Evolutionary conservation across 2,888 invertebrate species (phyloP), one percentile per base, ranked within the genome.

Genomic region (Epinotia ramella): DNA sequence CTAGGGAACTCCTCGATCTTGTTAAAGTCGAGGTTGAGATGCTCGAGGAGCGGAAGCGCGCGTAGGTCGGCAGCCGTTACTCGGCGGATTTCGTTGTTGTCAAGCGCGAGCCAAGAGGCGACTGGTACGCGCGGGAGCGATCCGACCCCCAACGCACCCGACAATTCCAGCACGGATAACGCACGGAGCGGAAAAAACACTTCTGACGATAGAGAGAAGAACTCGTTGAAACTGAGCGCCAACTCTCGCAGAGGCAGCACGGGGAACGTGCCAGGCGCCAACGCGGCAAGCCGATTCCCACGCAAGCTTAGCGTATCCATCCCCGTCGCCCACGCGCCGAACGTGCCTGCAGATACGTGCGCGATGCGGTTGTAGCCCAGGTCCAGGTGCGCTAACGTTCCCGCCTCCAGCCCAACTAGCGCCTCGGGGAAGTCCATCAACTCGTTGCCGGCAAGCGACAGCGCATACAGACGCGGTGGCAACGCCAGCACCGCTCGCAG

Each of bases 11-110:
- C 92, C 66, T 95, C 95, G 16, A 98, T 93, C 82, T 96, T 96
- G 89, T 98, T 98, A 71, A 97, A 97, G 83, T 98, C 97, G 82
- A 98, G 91, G 88, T 98, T 97, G 33, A 98, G 94, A 88, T 97
- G 97, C 82, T 96, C 96, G 67, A 97, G 87, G 76, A 96, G 96
- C 1, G 95, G 94, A 84, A 96, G 95, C 53, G 95, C 95, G 73
- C 95, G 95, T 63, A 97, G 94, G 1, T 97, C 95, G n/a, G 95
- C 95, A 3, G 95, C 95, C 1, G 96, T 95, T 44, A 91, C 80
- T 71, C 81, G 80, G 69, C 87, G 96, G 78, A 98, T 95, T 82
- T 97, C 96, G 84, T 98, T 98, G 88, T 97, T 97, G 87, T 98
- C 98, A 80, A 98, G 88, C 0, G 97, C 96, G 66, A 98, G 93